Evolutionary conservation across 2,113 vertebrate genomes (phyloP), one percentile per base, ranked within the genome.

Genomic region (Scomber scombrus): DNA sequence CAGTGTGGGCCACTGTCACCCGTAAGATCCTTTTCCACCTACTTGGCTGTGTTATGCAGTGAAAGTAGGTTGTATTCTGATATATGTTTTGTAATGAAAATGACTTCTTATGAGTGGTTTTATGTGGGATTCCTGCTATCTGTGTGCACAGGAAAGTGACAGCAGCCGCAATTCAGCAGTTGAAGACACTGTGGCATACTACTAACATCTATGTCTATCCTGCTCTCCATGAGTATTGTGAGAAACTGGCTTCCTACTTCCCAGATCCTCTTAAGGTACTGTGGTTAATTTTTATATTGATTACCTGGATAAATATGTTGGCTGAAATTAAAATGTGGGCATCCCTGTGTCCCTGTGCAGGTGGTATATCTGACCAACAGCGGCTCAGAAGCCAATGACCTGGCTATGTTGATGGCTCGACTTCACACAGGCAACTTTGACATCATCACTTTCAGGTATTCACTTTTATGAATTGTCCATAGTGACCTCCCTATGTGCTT

Each of bases 341-440:
- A 12, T 68, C 43, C 76, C 1, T 57, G 4, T 83, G 23, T 40
- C 61, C 19, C 12, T 52, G 5, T 78, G 2, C 49, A 99, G 98
- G 96, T 99, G 58, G 67, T 98, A 75, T 99, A 96, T 88, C 84
- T 99, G 64, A 95, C 95, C 52, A 99, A 99, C 92, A 98, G 98
- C 0, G 97, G 98, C 71, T 97, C 98, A 0, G 98, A 99, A 85
- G 97, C 98, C 71, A 99, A 99, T 19, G 98, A 99, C 60, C 84
- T 99, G 34, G 97, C 98, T 0, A 93, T 98, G 95, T 51, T 97
- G 69, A 96, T 99, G 96, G 97, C 98, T 71, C 95, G 97, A 64
- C 55, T 97, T 0, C 85, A 97, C 85, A 97, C 98, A 0, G 87
- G 89, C 13, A 97, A 95, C 86, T 95, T 91, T 43, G 96, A 98